Base-by-base conservation (phyloP, 1,140 invertebrate species). In the Drosophila insularis region DNA sequence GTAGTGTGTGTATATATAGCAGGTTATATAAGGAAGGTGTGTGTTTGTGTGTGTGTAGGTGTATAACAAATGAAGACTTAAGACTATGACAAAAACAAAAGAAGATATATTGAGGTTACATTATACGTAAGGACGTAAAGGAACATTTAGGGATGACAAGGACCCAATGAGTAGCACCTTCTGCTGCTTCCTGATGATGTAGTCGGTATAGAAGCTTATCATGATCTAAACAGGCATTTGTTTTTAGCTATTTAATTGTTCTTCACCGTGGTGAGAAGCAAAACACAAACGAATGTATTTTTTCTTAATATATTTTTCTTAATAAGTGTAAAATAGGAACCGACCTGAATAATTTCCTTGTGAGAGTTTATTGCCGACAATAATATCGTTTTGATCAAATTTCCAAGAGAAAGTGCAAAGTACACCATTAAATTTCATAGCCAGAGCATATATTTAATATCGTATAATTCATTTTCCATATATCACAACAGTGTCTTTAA, bases 401-500 rank as follows among this genome's bases (percentile, higher is more conserved):
- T 37, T 37, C 35, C 35, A 21, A 32, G 32, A 68, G 66, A 63
- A 61, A 46, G 70, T 46, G 27, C 31, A 54, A 23, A 32, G 54
- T 37, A 21, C 31, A 6, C 6, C 5, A 50, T 11, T 43, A 17
- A 50, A 13, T 37, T 39, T 43, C 56, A 32, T 46, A 32, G n/a
- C 3, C 31, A 32, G 55, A 35, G 17, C 17, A 50, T 58, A 6
- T 58, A 31, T 37, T 17, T 31, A 5, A 5, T 58, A 13, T 21
- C 46, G 11, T 13, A 19, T 19, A 58, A 37, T 37, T 58, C 31
- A 58, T 11, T 19, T 8, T 19, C 63, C 66, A 90, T 81, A 90
- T 43, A 90, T 80, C 46, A 90, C 84, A 14, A 90, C 89, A 2
- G 67, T 1, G 71, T 90, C 80, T 37, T 79, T 89, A 55, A 90